These are phyloP conservation scores for Mus caroli DNA, from an alignment of 2,797 vertebrate genomes.

Conservation along the genomic window DNA sequence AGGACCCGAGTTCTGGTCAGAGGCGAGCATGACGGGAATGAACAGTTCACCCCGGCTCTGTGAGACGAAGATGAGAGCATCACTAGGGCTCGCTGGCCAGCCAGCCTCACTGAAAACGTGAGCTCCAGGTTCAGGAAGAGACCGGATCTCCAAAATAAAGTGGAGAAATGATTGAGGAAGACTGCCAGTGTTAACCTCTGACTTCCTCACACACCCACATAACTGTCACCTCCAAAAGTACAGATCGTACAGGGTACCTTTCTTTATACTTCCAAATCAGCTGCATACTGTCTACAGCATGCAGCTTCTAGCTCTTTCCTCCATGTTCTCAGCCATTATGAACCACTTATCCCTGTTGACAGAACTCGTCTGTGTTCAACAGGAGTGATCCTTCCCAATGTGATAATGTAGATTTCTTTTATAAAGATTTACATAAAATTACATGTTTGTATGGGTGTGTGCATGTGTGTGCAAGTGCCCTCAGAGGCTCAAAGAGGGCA, in stretches of 20 bases:
- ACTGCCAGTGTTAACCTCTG: not conserved
- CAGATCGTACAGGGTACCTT: slow-evolving; percentile 2
- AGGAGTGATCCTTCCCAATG: not conserved
- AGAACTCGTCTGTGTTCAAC: not conserved
- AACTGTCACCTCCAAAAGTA: not conserved
- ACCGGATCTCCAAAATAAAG: not conserved
- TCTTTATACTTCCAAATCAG: slow-evolving; percentile 35
- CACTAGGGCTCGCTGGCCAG: not conserved
- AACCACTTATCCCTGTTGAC: not conserved
- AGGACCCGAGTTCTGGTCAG: not conserved
- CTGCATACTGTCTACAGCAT: not conserved
- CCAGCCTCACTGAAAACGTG: not conserved
- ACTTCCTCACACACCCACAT: not conserved
- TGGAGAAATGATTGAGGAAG: not conserved
- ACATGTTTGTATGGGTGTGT: not conserved
- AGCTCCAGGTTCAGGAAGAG: not conserved
- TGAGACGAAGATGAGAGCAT: not conserved
- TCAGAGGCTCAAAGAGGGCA: not conserved
- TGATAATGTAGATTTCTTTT: not conserved
- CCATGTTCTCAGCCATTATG: not conserved
- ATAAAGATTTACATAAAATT: not conserved
- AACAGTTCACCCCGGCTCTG: not conserved
- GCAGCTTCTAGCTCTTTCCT: not conserved
- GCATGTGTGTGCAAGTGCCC: not conserved
- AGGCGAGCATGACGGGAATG: not conserved